Base-by-base conservation (phyloP, 1,140 invertebrate species). In the Dermatophagoides farinae region DNA sequence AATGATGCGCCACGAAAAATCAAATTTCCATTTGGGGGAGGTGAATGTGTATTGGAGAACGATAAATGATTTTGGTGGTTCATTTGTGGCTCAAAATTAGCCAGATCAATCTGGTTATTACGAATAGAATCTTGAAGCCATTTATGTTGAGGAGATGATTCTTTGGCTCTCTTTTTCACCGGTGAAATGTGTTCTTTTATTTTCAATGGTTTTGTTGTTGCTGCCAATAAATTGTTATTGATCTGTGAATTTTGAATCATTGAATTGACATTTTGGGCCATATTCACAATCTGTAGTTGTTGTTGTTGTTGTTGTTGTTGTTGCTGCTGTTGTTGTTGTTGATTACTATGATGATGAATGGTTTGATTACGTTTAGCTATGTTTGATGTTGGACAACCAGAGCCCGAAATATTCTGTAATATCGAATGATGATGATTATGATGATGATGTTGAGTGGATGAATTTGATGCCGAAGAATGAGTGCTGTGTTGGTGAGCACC, bases 111-210 rank as follows among this genome's bases (percentile, higher is more conserved):
- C 6, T 18, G 55, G n/a, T n/a, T n/a, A 25, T 47, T n/a, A 38
- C 31, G 23, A 55, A 20, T 9, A 0, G 46, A 20, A 18, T 16
- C 16, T 11, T 25, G 47, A 39, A 62, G 61, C 66, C 66, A 68
- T 58, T 72, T 80, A 0, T 88, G 88, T 31, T 31, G 31, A 38
- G 90, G 89, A 22, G 89, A 91, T 66, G 86, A 88, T 70, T 96
- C 92, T 70, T 96, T 96, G 9, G 95, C 90, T n/a, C 91, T 77
- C 72, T 97, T 97, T 75, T 97, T 97, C 2, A 96, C 89, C 0
- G 92, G 92, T 67, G 88, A 93, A 61, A 96, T 74, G 68, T 96
- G 90, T 49, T 43, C 50, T 20, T 40, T 62, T 14, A 47, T 37
- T 40, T 50, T 50, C 16, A 37, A 12, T 18, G 61, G 41, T 41